Base-by-base conservation (phyloP, 2,888 invertebrate species). In the Alviniconcha strummeri region DNA sequence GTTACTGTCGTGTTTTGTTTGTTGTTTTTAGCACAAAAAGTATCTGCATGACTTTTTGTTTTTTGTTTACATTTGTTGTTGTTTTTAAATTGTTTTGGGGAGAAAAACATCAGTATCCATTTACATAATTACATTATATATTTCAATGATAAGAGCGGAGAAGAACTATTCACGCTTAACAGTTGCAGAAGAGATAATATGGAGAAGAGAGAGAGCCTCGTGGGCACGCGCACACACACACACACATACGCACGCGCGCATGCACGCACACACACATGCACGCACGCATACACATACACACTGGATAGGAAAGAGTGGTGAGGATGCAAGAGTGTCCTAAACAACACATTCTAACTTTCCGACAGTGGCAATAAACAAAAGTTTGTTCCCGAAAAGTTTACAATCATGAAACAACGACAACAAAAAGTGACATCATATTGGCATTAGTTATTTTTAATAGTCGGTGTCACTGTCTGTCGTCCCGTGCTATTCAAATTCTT, bases 251-350 rank as follows among this genome's bases (percentile, higher is more conserved):
- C 9, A 15, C 9, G 6, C 9, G 5, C n/a, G 17, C 9, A 15
- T 15, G 17, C 76, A 76, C 13, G n/a, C 60, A 60, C 78, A 60
- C 67, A 83, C 57, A n/a, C 67, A 64, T 54, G 77, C n/a, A 60
- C 78, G 69, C 69, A 55, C 75, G n/a, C 79, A 64, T 64, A 79
- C 79, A 67, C 79, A 78, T 57, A 77, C 77, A 77, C 77, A 77
- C 77, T n/a, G n/a, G n/a, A n/a, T n/a, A n/a, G n/a, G n/a, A n/a
- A n/a, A n/a, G n/a, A n/a, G n/a, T n/a, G n/a, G n/a, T n/a, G n/a
- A n/a, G n/a, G n/a, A n/a, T n/a, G n/a, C n/a, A n/a, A n/a, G n/a
- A n/a, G n/a, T n/a, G n/a, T n/a, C n/a, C n/a, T n/a, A n/a, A n/a
- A n/a, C n/a, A n/a, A 77, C 77, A 77, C 77, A 77, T 57, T 57